Conservation (phyloP, 2,113 vertebrate species). For the Centropus bengalensis region DNA sequence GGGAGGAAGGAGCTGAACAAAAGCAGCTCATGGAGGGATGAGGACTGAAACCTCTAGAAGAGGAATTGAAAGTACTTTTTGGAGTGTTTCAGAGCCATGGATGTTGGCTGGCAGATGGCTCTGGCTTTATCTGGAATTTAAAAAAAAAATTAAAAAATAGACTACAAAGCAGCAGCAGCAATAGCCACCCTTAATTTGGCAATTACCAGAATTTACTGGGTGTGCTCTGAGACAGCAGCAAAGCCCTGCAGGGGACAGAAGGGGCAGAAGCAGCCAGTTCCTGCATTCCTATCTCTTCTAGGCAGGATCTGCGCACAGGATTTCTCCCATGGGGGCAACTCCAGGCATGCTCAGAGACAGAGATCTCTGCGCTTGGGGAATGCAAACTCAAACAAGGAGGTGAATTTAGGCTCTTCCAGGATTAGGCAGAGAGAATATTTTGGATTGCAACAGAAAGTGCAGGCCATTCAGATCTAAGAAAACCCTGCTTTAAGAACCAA, state of each 20-base stretch:
- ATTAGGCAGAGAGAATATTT: not conserved
- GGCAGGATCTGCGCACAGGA: not conserved
- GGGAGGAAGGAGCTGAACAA: not conserved
- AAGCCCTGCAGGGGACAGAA: constrained; percentile 9
- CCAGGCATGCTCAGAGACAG: constrained; percentile 24
- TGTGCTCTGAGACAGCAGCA: not conserved
- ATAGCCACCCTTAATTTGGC: not conserved
- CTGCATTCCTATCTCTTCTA: not conserved
- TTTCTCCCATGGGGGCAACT: constrained; percentile 7
- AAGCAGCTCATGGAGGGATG: not conserved
- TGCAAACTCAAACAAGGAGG: not conserved
- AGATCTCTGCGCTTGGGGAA: not conserved
- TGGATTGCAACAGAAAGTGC: no score
- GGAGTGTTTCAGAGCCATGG: not conserved
- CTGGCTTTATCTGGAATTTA: not conserved
- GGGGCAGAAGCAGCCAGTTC: not conserved
- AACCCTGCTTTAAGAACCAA: not conserved
- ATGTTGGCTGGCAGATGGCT: not conserved
- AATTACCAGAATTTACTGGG: not conserved
- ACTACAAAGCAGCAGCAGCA: not conserved
- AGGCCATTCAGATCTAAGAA: not conserved
- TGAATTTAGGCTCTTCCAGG: not conserved
- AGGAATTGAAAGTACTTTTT: not conserved
- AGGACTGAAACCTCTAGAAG: not conserved
- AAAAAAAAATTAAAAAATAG: not conserved